A percentile compares a stretch with the other conserved stretches of the same genome.
Evolutionary conservation across 1,140 invertebrate species (phyloP).

Genomic region (Tetraneura akinire): DNA sequence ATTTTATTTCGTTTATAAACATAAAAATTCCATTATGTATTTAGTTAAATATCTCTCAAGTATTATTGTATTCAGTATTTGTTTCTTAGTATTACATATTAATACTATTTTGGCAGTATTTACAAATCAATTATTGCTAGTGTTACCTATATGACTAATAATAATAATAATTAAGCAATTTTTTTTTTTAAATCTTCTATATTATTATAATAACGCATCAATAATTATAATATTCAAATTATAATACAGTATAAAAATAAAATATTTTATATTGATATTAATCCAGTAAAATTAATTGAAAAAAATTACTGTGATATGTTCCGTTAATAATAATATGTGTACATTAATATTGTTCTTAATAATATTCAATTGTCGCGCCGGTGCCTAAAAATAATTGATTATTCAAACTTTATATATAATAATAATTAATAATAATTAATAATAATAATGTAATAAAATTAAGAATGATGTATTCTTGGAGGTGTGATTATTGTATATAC

Average conservation of each 20-base stretch:
- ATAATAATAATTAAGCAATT: not conserved
- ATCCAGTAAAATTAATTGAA: constrained; percentile 16
- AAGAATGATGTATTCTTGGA: too few species aligned
- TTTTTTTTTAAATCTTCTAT: not conserved
- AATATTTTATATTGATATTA: constrained; percentile 19
- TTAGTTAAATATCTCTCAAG: not conserved
- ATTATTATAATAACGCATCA: not conserved
- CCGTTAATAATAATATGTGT: not conserved
- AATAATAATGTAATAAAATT: too few species aligned
- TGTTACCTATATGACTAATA: constrained; percentile 18
- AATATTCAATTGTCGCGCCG: not conserved
- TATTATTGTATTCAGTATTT: constrained; percentile 17
- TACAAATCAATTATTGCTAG: constrained; percentile 20
- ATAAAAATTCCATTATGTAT: not conserved
- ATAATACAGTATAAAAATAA: not conserved
- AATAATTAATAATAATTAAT: too few species aligned
- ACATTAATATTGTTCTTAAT: constrained; percentile 10
- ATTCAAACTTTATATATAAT: not conserved
- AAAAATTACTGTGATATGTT: constrained; percentile 37
- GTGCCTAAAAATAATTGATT: constrained; percentile 6
- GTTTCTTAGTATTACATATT: not conserved
- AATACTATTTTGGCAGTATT: too few species aligned
- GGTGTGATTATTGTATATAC: too few species aligned
- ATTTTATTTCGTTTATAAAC: not conserved
- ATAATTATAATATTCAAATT: constrained; percentile 2